Evolutionary conservation across 1,140 invertebrate genomes (phyloP).

Genomic region (Drosophila pseudoobscura): DNA sequence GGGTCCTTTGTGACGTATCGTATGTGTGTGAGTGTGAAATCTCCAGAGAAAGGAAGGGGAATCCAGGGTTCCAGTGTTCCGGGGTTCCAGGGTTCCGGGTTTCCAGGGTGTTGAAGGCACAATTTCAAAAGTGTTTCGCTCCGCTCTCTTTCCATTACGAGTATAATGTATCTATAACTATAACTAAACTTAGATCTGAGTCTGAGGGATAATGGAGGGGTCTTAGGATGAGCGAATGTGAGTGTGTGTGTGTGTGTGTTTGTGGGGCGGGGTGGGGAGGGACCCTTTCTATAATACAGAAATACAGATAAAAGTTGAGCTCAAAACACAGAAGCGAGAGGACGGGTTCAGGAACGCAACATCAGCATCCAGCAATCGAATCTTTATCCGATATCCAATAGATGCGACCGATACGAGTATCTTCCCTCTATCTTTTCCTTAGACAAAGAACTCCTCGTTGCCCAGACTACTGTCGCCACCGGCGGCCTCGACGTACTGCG

Average conservation of each 20-base stretch:
- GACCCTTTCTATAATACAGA: constrained; percentile 40
- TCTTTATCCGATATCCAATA: too few relatives aligned
- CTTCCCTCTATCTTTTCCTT: background rate
- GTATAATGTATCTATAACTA: too few relatives aligned
- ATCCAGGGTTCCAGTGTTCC: constrained; percentile 23
- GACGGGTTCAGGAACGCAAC: too few relatives aligned
- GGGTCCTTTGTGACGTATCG: constrained; percentile 22
- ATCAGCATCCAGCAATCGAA: too few relatives aligned
- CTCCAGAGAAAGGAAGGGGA: background rate
- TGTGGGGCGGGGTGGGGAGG: background rate
- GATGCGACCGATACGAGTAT: too few relatives aligned
- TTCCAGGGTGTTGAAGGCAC: constrained; percentile 71
- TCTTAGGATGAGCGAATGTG: background rate
- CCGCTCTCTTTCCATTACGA: background rate
- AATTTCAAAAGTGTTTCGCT: constrained; percentile 73
- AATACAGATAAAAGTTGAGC: constrained; percentile 20
- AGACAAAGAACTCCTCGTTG: constrained; percentile 74
- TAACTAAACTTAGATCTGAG: too few relatives aligned
- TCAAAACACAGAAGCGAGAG: too few relatives aligned
- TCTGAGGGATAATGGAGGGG: constrained; percentile 7
- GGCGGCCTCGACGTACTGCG: constrained; percentile 56
- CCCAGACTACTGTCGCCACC: constrained; percentile 38
- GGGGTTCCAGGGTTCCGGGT: constrained; percentile 15
- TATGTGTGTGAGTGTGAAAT: constrained; percentile 28
- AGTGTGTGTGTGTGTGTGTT: background rate